Evolutionary conservation across 2,888 invertebrate genomes (phyloP).

Genomic region (Acanthosoma haemorrhoidale): DNA sequence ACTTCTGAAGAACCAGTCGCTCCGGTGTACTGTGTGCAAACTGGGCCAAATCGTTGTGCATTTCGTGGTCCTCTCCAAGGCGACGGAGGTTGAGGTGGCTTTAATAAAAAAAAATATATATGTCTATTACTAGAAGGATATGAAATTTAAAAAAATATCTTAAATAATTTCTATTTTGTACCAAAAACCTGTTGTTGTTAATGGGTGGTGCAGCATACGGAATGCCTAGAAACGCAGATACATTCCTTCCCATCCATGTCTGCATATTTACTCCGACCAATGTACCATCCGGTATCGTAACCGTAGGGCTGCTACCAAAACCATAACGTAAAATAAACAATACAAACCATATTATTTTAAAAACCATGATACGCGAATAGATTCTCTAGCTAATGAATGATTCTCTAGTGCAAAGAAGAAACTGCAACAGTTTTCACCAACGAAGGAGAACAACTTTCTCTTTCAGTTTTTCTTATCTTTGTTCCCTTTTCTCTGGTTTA

Average conservation of each 20-base stretch:
- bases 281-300: background rate
- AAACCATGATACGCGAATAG: no score
- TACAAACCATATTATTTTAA: background rate
- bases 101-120: background rate
- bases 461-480: no score
- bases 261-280: background rate
- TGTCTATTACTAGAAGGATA: no score
- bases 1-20: background rate
- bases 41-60: background rate
- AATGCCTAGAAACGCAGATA: conserved; percentile 7
- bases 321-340: background rate
- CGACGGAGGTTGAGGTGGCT: conserved; percentile 8
- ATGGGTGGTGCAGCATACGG: conserved; percentile 14
- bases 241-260: background rate
- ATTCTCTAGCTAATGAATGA: no score
- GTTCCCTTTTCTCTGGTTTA: no score
- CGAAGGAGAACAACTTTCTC: no score
- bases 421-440: no score
- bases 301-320: background rate
- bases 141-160: no score
- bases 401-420: no score
- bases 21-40: background rate
- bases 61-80: conserved; percentile 6
- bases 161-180: no score
- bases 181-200: background rate